Evolutionary conservation across 2,797 vertebrate species (phyloP).

Genomic region (Amblyopsis hoosieri): DNA sequence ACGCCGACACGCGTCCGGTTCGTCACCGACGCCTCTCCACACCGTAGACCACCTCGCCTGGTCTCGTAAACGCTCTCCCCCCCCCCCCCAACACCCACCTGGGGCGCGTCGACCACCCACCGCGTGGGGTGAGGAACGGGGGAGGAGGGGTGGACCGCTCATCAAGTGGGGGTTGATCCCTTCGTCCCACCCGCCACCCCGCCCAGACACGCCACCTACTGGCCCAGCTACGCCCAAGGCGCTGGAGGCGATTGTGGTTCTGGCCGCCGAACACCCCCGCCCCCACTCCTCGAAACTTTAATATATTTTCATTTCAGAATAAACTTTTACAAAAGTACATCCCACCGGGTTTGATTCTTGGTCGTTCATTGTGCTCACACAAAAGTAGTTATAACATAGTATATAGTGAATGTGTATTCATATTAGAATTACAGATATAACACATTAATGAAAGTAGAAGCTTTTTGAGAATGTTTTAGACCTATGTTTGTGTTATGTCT

Average conservation of each 20-base stretch:
- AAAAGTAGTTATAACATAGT: background rate
- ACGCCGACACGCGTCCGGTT: conserved; percentile 38
- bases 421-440: background rate
- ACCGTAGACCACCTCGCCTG: conserved; percentile 45
- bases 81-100: conserved; percentile 2
- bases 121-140: conserved; percentile 76
- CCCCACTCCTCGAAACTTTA: conserved; percentile 54
- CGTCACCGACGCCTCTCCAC: conserved; percentile 37
- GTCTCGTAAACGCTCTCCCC: conserved; percentile 45
- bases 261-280: conserved; percentile 57
- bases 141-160: conserved; percentile 78
- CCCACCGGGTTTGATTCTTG: conserved; percentile 61
- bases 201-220: conserved; percentile 71
- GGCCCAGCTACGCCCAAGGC: conserved; percentile 78
- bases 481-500: too few species aligned
- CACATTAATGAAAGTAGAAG: background rate
- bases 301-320: conserved; percentile 82
- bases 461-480: background rate
- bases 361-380: conserved; percentile 55
- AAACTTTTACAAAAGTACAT: conserved; percentile 82
- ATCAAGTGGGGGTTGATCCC: conserved; percentile 80
- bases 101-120: conserved; percentile 63
- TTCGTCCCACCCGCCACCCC: conserved; percentile 75
- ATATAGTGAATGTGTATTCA: background rate
- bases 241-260: conserved; percentile 70